phyloP scores from a whole-genome alignment of 1,140 invertebrate genomes.

The Lordiphosa stackelbergi region DNA sequence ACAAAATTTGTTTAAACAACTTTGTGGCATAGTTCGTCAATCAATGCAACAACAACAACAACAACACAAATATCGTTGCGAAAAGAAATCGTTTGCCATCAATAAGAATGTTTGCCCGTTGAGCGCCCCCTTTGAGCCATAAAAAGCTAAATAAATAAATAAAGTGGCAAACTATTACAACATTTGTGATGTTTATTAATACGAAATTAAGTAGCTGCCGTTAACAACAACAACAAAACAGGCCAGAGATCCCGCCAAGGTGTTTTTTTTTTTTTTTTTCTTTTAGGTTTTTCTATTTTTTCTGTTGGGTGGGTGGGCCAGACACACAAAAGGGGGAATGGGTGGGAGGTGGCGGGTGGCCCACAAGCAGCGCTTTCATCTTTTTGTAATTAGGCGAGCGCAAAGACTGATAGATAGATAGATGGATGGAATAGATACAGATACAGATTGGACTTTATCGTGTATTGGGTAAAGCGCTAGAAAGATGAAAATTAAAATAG shows the following conservation, averaged over 20 bases:
- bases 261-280: conserved; percentile 32
- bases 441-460: conserved; percentile 14
- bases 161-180: conserved; percentile 70
- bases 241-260: conserved; percentile 26
- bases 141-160: conserved; percentile 65
- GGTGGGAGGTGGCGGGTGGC: conserved; percentile 14
- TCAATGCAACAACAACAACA: conserved; percentile 43
- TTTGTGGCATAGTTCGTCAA: conserved; percentile 43
- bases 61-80: conserved; percentile 50
- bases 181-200: conserved; percentile 74
- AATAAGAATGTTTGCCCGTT: conserved; percentile 49
- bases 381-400: conserved; percentile 69
- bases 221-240: conserved; percentile 38
- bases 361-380: conserved; percentile 69
- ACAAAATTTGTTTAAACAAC: conserved; percentile 1
- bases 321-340: conserved; percentile 12
- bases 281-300: background rate
- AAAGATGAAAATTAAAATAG: conserved; percentile 69
- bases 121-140: conserved; percentile 17
- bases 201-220: conserved; percentile 69
- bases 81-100: conserved; percentile 51
- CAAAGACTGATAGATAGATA: conserved; percentile 60
- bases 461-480: conserved; percentile 32
- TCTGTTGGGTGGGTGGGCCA: conserved; percentile 49
- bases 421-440: conserved; percentile 23